phyloP scores from a whole-genome alignment of 2,888 invertebrate species.

The Bembecia ichneumoniformis region DNA sequence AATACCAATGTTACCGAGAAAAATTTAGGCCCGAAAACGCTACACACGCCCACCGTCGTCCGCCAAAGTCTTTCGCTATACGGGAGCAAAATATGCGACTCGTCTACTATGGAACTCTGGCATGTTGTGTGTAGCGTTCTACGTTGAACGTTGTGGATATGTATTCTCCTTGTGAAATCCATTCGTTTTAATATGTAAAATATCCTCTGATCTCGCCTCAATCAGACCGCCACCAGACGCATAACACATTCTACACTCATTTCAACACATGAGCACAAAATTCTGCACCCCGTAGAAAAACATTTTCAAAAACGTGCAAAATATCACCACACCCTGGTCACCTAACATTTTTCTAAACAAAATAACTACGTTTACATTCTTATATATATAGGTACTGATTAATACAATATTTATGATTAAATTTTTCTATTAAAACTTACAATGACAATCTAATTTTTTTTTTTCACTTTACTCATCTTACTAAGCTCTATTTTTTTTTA shows the following conservation, averaged over 20 bases:
- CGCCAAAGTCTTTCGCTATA: conserved; percentile 17
- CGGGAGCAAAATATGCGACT: conserved; percentile 14
- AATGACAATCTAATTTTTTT: conserved; percentile 58
- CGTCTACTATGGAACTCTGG: conserved; percentile 6
- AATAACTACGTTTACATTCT: conserved; percentile 63
- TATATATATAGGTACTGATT: conserved; percentile 57
- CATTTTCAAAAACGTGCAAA: conserved; percentile 72
- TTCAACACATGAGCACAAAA: conserved; percentile 52
- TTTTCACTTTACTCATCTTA: conserved; percentile 62
- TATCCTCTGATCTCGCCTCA: conserved; percentile 38
- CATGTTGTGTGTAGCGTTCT: conserved; percentile 59
- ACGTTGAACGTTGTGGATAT: conserved; percentile 57
- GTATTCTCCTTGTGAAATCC: conserved; percentile 56
- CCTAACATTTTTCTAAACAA: conserved; percentile 69
- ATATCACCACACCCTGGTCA: conserved; percentile 73
- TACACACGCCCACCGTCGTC: conserved; percentile 38
- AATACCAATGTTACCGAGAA: conserved; percentile 64
- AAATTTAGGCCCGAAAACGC: conserved; percentile 65
- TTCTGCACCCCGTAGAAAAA: conserved; percentile 63
- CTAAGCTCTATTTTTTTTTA: conserved; percentile 69
- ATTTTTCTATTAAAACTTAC: conserved; percentile 60
- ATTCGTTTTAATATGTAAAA: conserved; percentile 15
- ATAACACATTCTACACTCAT: conserved; percentile 33
- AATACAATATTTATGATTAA: conserved; percentile 61
- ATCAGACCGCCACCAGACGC: conserved; percentile 48